Evolutionary conservation across 2,113 vertebrate species (phyloP), one percentile per base, ranked within the genome.

Genomic region (Charadrius vociferus): DNA sequence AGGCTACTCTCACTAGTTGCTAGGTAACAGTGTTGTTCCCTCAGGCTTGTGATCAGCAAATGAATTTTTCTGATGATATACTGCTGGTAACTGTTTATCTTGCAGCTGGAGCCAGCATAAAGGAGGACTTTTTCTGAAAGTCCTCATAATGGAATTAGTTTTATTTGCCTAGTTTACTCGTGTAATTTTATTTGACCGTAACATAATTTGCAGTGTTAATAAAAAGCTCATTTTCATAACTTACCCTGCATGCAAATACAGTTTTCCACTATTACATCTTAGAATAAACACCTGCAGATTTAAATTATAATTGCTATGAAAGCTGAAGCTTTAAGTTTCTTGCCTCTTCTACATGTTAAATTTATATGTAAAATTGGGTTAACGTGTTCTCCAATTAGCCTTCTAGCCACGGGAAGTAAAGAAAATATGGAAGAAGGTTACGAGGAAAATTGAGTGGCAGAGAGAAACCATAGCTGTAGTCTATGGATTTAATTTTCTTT

Each of bases 1-100:
- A 61, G 14, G 5, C 56, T 67, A 80, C 23, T 78, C 55, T 89
- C 45, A 30, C 56, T 90, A 56, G 95, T 97, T 96, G 96, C 93
- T 96, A 97, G 68, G 90, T 79, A 95, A 97, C 93, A 75, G n/a
- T 13, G 45, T 67, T 66, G 34, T 73, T 91, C 72, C 61, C 79
- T 81, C 73, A 67, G 87, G 50, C 72, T 63, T 94, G 80, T 67
- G 78, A 90, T 91, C 77, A 91, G 49, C 62, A 81, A 93, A 94
- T 72, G 16, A 86, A 58, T 93, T 90, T 90, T 96, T 95, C 80
- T 89, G 67, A 80, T 87, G 22, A 47, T 71, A 49, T 21, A 74
- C 59, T 90, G 55, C 61, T 70, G 19, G 23, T 94, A 83, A 86
- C 59, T 77, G 29, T 73, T 86, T 72, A 49, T 78, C 50, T 71